Percentiles rank a stretch among this genome's conserved stretches.
These are phyloP conservation scores for Eremobia ochroleuca DNA, from an alignment of 2,888 invertebrate genomes.

Conservation along the genomic window DNA sequence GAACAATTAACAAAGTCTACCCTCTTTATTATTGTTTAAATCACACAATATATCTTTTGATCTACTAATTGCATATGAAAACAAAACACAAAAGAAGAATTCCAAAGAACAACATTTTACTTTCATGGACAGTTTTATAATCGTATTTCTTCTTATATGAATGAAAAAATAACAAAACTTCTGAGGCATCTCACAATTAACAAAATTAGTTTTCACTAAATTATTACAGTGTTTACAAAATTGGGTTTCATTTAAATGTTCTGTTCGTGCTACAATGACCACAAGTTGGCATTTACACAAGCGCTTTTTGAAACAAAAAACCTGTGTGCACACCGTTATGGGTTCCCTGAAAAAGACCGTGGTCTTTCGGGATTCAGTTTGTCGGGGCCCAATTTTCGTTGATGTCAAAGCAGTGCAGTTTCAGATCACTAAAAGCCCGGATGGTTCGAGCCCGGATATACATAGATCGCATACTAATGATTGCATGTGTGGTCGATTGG, in stretches of 20 bases:
- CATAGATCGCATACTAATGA: neutral
- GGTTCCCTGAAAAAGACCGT: neutral
- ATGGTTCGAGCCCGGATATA: neutral
- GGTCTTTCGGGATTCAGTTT: neutral
- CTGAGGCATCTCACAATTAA: neutral
- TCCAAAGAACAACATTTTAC: neutral
- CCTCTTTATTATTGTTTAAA: constrained; percentile 49
- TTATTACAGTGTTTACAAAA: neutral
- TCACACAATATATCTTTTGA: constrained; percentile 12
- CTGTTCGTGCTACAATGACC: constrained; percentile 5
- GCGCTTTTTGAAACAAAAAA: neutral
- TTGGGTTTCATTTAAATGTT: neutral
- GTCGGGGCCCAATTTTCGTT: neutral
- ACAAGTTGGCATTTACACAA: neutral
- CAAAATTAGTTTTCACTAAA: too few relatives aligned
- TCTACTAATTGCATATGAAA: neutral
- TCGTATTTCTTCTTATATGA: neutral
- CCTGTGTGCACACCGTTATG: neutral
- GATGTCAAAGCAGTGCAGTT: neutral
- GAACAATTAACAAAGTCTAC: constrained; percentile 44
- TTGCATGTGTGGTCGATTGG: neutral
- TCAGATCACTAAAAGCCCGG: neutral
- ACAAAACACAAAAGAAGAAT: neutral
- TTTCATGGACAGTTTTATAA: neutral
- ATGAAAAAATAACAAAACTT: neutral